Base-by-base conservation (phyloP, 1,140 invertebrate species). In the Gryllus bimaculatus region DNA sequence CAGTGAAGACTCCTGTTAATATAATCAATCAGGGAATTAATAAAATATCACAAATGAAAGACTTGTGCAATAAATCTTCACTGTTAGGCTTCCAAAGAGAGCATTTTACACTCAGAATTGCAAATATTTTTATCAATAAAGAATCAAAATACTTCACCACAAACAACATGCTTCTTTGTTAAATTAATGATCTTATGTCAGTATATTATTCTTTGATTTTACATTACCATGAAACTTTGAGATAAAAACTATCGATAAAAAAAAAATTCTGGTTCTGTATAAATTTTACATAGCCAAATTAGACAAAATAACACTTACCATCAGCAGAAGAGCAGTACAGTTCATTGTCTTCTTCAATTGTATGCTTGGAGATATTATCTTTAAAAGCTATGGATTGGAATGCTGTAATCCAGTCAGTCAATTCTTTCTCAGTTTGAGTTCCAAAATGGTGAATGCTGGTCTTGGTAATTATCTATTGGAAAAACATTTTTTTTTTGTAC, bases 311-410 rank as follows among this genome's bases (percentile, higher is more conserved):
- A 76, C n/a, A 49, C 76, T 82, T 81, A 85, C 84, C 92, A 86
- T 94, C 93, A 49, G 90, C 91, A 82, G 92, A 93, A 47, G 93
- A 92, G 82, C 93, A 95, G 83, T 95, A 95, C 5, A 96, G 85
- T 85, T 95, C 93, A 86, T 95, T 95, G 83, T 95, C 93, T 87
- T 96, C 93, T 87, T 95, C 93, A 82, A 94, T 92, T 7, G 89
- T 89, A 79, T 89, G 88, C 81, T 84, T 86, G 0, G 89, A 90
- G 48, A 87, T 85, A 82, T 90, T 90, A 81, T 91, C 91, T 82
- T 90, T 91, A 84, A 96, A 96, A 21, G 94, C 93, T n/a, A 95
- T 93, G 74, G 90, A 90, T 83, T 95, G 94, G 74, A 95, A 88
- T 75, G 92, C 91, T 75, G 85, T 88, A 8, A 95, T 89, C 94